Conservation (phyloP, 2,888 invertebrate species). For the Alcis repandata region DNA sequence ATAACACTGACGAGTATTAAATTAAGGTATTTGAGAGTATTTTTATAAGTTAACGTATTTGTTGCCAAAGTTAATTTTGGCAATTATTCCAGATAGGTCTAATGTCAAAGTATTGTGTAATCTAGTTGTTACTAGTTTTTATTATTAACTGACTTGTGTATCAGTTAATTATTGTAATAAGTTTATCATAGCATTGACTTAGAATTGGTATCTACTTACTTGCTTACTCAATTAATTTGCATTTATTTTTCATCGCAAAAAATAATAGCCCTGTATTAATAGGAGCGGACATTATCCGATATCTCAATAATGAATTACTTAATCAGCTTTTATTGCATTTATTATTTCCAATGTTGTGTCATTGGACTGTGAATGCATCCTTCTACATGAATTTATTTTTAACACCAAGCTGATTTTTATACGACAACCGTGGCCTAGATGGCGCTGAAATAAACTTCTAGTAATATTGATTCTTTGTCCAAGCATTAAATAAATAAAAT, state of each 20-base stretch:
- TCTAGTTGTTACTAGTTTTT: constrained; percentile 20
- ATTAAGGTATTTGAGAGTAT: constrained; percentile 27
- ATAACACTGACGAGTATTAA: constrained; percentile 47
- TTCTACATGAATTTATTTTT: neutral
- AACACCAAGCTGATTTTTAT: constrained; percentile 10
- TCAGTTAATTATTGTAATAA: constrained; percentile 11
- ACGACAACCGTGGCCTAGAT: constrained; percentile 8
- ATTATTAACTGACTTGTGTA: constrained; percentile 37
- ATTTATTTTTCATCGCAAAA: constrained; percentile 1
- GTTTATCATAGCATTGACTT: neutral
- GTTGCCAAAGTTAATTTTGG: constrained; percentile 30
- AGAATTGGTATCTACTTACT: neutral
- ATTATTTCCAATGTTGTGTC: constrained; percentile 53
- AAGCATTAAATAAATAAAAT: neutral
- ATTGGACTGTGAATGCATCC: constrained; percentile 56
- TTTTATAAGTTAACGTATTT: constrained; percentile 32
- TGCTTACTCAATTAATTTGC: neutral
- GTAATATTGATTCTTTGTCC: neutral
- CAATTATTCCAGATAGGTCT: neutral
- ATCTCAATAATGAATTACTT: neutral
- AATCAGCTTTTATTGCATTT: constrained; percentile 37
- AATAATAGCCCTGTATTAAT: neutral
- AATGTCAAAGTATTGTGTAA: constrained; percentile 9
- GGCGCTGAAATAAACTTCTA: constrained; percentile 17
- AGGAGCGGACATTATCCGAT: neutral